Conservation (phyloP, 2,797 vertebrate species). For the Halcyon chelicuti region DNA sequence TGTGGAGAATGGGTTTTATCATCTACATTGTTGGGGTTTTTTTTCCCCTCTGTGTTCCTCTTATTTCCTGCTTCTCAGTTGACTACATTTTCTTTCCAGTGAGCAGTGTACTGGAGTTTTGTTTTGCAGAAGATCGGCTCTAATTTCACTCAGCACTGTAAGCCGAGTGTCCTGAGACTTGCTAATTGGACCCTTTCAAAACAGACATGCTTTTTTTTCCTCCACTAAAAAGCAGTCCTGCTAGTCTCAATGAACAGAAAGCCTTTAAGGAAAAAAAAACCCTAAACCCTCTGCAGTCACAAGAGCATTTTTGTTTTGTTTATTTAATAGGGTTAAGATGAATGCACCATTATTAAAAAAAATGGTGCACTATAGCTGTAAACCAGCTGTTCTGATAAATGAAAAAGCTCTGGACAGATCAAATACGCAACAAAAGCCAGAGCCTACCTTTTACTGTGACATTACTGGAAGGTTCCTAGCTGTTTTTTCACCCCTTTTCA, state of each 20-base stretch:
- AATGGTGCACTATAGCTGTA: background rate
- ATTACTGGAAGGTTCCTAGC: background rate
- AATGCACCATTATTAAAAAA: background rate
- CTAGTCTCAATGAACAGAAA: background rate
- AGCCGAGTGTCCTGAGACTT: background rate
- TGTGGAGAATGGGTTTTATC: slow-evolving; percentile 12
- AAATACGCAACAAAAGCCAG: background rate
- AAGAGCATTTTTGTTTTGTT: background rate
- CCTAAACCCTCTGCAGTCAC: background rate
- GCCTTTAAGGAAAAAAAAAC: background rate
- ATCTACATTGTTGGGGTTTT: background rate
- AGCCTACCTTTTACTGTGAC: background rate
- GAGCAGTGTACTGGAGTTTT: background rate
- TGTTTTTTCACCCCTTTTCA: background rate
- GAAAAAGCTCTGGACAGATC: background rate
- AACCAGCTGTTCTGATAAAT: slow-evolving; percentile 6
- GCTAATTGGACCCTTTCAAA: slow-evolving; percentile 48
- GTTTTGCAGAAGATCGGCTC: slow-evolving; percentile 37
- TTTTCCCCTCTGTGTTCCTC: background rate
- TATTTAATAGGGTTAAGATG: background rate
- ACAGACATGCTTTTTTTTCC: background rate
- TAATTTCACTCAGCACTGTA: slow-evolving; percentile 38
- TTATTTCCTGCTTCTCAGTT: slow-evolving; percentile 24
- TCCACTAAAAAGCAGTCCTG: background rate
- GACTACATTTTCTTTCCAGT: background rate